These are phyloP conservation scores for Capra hircus DNA, from an alignment of 2,113 vertebrate genomes.

Conservation along the genomic window DNA sequence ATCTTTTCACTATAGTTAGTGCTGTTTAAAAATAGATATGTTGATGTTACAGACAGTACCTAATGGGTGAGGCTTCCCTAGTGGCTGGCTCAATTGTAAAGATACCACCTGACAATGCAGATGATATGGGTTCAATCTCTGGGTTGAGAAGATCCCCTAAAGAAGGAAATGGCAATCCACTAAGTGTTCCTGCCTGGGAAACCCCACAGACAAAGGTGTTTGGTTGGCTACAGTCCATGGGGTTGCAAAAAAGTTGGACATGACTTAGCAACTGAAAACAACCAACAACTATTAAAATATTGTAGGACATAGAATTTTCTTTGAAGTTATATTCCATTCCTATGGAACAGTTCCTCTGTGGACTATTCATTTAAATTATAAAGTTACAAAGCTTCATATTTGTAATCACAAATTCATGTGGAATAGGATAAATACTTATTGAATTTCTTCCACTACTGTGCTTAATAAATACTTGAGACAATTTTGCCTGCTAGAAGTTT, in stretches of 20 bases:
- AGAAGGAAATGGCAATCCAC: background rate
- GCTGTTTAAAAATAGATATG: background rate
- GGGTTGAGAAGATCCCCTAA: background rate
- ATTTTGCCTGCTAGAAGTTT: background rate
- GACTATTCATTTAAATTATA: background rate
- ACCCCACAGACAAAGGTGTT: background rate
- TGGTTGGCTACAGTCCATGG: background rate
- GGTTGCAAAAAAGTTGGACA: background rate
- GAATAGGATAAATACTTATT: background rate
- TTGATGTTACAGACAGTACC: background rate
- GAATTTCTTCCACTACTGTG: background rate
- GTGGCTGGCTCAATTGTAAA: background rate
- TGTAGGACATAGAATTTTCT: background rate
- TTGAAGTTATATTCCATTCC: background rate
- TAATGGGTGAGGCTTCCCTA: background rate
- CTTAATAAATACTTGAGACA: background rate
- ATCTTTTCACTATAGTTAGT: background rate
- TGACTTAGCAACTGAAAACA: background rate
- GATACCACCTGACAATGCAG: background rate
- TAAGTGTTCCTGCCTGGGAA: background rate
- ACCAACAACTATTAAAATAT: background rate
- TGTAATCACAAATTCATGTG: background rate
- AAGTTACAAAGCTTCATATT: background rate
- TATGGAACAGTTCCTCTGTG: background rate
- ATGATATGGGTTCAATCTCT: background rate